phyloP scores from a whole-genome alignment of 2,888 invertebrate genomes.

The Leucophenga maculata region DNA sequence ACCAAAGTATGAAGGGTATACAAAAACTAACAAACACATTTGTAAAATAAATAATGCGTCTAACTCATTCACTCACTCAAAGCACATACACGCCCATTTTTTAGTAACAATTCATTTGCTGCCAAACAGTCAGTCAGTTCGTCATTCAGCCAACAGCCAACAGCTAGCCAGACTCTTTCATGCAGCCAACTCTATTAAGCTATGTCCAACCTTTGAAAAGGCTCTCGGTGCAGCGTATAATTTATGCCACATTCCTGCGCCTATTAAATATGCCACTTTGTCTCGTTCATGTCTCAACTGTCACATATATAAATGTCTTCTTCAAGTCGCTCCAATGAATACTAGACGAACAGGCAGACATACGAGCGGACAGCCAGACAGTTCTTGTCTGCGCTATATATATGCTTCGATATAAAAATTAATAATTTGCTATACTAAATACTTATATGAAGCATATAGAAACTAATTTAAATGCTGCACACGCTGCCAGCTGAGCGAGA shows the following conservation, averaged over 20 bases:
- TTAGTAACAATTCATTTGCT: too few relatives aligned
- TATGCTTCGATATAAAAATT: background rate
- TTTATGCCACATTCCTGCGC: conserved; percentile 20
- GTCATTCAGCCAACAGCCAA: too few relatives aligned
- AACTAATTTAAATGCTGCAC: conserved; percentile 14
- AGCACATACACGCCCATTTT: too few relatives aligned
- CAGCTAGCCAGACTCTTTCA: too few relatives aligned
- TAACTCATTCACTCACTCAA: too few relatives aligned
- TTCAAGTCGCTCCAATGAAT: conserved; percentile 7
- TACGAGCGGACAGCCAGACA: background rate
- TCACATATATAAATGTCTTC: conserved; percentile 40
- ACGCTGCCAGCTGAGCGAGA: background rate
- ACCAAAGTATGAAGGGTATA: too few relatives aligned
- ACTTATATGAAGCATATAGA: background rate
- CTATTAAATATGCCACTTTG: conserved; percentile 30
- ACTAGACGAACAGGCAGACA: conserved; percentile 3
- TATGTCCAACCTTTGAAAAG: too few relatives aligned
- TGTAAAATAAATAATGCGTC: too few relatives aligned
- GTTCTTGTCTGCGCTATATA: background rate
- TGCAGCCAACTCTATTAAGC: too few relatives aligned
- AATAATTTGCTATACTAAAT: conserved; percentile 1
- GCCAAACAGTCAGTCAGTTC: too few relatives aligned
- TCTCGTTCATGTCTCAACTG: conserved; percentile 41
- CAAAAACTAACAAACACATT: too few relatives aligned
- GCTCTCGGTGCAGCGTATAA: background rate